Conservation (phyloP, 2,888 invertebrate genomes). For the Platerodrilus igneus region DNA sequence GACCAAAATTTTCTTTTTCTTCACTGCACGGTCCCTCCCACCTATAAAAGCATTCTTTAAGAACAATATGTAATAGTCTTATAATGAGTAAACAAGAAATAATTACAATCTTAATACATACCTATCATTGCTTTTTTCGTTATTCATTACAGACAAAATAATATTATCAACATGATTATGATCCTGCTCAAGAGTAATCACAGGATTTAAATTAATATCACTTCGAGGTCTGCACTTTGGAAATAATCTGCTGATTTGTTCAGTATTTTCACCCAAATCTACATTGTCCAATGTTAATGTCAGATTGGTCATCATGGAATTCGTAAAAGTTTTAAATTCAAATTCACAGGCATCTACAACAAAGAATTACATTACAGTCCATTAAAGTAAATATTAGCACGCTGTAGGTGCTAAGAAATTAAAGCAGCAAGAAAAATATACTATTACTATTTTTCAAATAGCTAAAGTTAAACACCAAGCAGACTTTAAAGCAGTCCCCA, state of each 20-base stretch:
- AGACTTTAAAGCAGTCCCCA: too few species aligned
- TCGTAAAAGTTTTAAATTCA: slow-evolving; percentile 17
- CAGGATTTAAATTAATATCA: slow-evolving; percentile 55
- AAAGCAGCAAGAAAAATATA: too few species aligned
- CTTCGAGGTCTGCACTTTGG: slow-evolving; percentile 79
- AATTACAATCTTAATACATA: slow-evolving; percentile 30
- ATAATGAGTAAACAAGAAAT: too few species aligned
- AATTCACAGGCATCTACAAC: slow-evolving; percentile 21
- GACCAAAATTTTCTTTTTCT: slow-evolving; percentile 41
- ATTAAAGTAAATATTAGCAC: too few species aligned
- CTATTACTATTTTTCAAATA: too few species aligned
- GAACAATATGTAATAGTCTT: neutral
- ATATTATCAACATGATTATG: slow-evolving; percentile 47
- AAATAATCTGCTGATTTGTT: slow-evolving; percentile 79
- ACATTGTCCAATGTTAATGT: slow-evolving; percentile 48
- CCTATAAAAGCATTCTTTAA: slow-evolving; percentile 33
- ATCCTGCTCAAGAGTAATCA: slow-evolving; percentile 44
- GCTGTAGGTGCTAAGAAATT: too few species aligned
- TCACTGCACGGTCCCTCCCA: slow-evolving; percentile 47
- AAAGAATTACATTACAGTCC: slow-evolving; percentile 5
- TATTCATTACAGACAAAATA: slow-evolving; percentile 48
- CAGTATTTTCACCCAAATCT: slow-evolving; percentile 54
- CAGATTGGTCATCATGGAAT: slow-evolving; percentile 48
- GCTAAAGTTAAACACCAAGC: too few species aligned
- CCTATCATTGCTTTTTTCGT: slow-evolving; percentile 50